phyloP scores from a whole-genome alignment of 2,113 vertebrate species.

The Eleginops maclovinus region DNA sequence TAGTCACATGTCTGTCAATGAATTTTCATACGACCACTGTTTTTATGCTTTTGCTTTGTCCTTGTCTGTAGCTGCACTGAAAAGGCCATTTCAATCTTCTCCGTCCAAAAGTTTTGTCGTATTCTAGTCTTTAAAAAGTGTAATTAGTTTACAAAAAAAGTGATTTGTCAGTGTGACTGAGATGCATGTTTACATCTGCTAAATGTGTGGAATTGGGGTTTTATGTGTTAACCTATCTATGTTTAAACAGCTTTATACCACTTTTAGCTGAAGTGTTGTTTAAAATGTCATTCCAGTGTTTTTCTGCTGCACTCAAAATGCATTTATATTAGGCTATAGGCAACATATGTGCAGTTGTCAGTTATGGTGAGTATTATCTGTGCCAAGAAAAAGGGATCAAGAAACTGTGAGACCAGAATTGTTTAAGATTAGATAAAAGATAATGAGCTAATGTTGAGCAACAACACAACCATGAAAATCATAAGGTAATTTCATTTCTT shows the following conservation, averaged over 20 bases:
- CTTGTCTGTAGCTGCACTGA: conserved; percentile 51
- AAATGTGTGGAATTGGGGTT: conserved; percentile 36
- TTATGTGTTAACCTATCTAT: conserved; percentile 32
- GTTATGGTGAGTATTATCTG: conserved; percentile 16
- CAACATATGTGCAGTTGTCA: background rate
- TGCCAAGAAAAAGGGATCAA: conserved; percentile 35
- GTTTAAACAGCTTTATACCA: conserved; percentile 28
- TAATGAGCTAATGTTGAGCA: conserved; percentile 2
- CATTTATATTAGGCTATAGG: background rate
- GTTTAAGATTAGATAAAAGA: background rate
- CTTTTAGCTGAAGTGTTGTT: conserved; percentile 22
- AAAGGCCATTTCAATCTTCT: conserved; percentile 37
- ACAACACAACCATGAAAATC: background rate
- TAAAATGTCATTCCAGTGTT: background rate
- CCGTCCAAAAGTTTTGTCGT: conserved; percentile 65
- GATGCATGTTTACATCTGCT: conserved; percentile 52
- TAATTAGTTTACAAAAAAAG: conserved; percentile 65
- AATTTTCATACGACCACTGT: conserved; percentile 29
- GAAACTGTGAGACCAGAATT: background rate
- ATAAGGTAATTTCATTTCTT: conserved; percentile 12
- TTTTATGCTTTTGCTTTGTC: conserved; percentile 33
- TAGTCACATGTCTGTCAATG: background rate
- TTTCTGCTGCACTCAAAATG: conserved; percentile 5
- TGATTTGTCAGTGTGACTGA: conserved; percentile 38
- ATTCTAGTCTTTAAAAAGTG: conserved; percentile 32